Conservation (phyloP, 2,797 vertebrate genomes). For the Tarsius wallacei region DNA sequence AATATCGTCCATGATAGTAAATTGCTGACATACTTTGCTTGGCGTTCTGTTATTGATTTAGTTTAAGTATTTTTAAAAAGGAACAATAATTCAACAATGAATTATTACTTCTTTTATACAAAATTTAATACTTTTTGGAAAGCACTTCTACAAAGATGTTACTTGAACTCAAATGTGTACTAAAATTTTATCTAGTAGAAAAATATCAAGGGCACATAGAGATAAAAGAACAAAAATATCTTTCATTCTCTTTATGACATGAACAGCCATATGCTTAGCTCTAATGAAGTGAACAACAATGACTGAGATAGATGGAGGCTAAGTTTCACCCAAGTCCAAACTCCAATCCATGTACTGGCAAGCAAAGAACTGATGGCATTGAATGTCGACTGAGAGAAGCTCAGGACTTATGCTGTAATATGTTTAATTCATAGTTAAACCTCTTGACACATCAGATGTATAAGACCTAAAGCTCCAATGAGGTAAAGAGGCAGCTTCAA, state of each 20-base stretch:
- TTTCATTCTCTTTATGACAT: background rate
- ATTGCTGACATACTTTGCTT: background rate
- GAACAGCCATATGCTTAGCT: background rate
- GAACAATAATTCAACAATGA: background rate
- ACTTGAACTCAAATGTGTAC: background rate
- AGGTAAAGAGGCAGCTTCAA: background rate
- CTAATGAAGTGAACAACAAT: background rate
- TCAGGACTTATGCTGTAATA: background rate
- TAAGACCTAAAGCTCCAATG: background rate
- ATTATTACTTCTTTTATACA: background rate
- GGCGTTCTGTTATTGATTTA: background rate
- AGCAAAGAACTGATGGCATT: background rate
- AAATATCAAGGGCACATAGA: conserved; percentile 9
- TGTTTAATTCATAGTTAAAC: background rate
- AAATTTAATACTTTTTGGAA: background rate
- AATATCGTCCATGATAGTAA: background rate
- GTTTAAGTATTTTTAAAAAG: background rate
- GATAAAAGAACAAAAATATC: background rate
- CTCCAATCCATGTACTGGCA: background rate
- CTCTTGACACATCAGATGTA: background rate
- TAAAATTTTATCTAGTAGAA: background rate
- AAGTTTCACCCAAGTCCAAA: background rate
- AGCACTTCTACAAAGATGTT: background rate
- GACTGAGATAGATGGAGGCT: background rate
- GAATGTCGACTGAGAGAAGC: background rate